Conservation (phyloP, 2,888 invertebrate species). For the Siphonodentalium dalli region DNA sequence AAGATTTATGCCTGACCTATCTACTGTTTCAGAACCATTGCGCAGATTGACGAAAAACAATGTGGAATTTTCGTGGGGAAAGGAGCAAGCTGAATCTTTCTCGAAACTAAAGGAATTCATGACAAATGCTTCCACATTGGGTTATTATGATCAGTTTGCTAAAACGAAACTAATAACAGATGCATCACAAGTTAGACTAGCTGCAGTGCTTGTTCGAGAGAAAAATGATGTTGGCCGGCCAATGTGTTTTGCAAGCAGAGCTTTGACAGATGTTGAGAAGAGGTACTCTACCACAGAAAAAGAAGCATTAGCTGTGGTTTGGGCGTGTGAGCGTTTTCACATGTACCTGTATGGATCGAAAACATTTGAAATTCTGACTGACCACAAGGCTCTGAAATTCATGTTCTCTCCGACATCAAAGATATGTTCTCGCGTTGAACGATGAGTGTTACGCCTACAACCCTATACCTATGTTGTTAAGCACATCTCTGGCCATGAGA, state of each 20-base stretch:
- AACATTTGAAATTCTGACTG: conserved; percentile 23
- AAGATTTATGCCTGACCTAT: not conserved
- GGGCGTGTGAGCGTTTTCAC: conserved; percentile 25
- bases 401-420: conserved; percentile 24
- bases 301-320: conserved; percentile 24
- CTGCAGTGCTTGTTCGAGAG: conserved; percentile 24
- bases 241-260: conserved; percentile 26
- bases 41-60: not conserved
- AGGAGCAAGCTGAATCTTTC: not conserved
- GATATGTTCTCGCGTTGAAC: conserved; percentile 32
- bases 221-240: conserved; percentile 8
- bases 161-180: conserved; percentile 14
- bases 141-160: conserved; percentile 15
- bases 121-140: not conserved
- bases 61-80: not conserved
- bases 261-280: conserved; percentile 16
- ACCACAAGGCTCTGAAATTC: conserved; percentile 30
- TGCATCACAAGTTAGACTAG: conserved; percentile 27
- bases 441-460: conserved; percentile 32
- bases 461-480: conserved; percentile 23
- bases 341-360: conserved; percentile 20
- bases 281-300: conserved; percentile 28
- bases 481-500: conserved; percentile 31
- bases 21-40: not conserved
- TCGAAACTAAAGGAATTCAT: not conserved